Base-by-base conservation (phyloP, 1,140 invertebrate species). In the Drosophila bipectinata region DNA sequence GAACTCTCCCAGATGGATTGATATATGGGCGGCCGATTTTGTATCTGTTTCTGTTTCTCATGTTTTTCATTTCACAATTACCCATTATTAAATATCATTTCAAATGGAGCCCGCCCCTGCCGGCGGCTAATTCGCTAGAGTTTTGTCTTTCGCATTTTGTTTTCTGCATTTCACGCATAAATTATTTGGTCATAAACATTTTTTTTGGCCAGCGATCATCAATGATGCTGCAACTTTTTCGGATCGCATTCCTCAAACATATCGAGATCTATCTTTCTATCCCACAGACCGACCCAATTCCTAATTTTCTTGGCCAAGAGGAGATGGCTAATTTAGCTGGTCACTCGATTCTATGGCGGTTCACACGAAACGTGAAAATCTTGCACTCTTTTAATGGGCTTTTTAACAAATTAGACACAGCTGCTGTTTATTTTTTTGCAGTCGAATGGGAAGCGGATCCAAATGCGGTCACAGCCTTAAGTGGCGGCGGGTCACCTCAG, bases 41-140 rank as follows among this genome's bases (percentile, higher is more conserved):
- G 26, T 28, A 28, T 28, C 26, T 28, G 5, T 77, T 66, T 63
- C 21, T 55, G 71, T 60, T 68, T 77, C 72, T 75, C 72, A 77
- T 73, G 81, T 63, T 77, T 60, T 67, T 53, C 72, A 79, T 84
- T 84, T 84, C 80, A 79, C 72, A 84, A 84, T 79, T 84, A 68
- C 61, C 69, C 44, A 78, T 81, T 87, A 85, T 85, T 85, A 85
- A 87, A 87, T 82, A 87, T 87, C 83, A 85, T 82, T 88, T 85
- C 56, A 69, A 84, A 77, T 84, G 66, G 61, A 61, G 57, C 45
- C 68, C 57, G 61, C 75, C 75, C 64, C 48, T 34, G 58, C 57
- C 64, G 47, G 37, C 15, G 47, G 57, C 72, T 57, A 62, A 69
- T 72, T 75, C 39, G 41, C 30, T 41, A 41, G 61, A 45, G 24